Percentiles rank a stretch among this genome's conserved stretches.
Conservation (phyloP, 2,888 invertebrate genomes). For the Drosophila robusta region DNA sequence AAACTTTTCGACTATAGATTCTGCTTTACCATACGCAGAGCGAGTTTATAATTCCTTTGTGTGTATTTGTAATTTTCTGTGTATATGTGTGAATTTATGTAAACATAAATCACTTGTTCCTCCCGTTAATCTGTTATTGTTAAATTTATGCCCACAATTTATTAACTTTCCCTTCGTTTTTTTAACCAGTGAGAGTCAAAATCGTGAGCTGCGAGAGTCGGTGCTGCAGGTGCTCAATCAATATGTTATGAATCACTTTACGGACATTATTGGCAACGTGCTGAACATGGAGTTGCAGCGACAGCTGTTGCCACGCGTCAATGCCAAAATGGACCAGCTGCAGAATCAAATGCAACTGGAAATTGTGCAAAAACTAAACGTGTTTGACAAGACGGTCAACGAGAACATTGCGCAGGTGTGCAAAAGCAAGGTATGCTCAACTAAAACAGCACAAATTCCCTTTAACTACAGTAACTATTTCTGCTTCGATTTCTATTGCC, state of each 20-base stretch:
- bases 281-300: slow-evolving; percentile 87
- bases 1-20: too few relatives aligned
- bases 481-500: slow-evolving; percentile 47
- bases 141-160: too few relatives aligned
- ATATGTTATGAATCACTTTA: slow-evolving; percentile 85
- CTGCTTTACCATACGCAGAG: too few relatives aligned
- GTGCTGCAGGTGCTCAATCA: slow-evolving; percentile 87
- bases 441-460: neutral
- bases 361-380: slow-evolving; percentile 89
- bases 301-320: slow-evolving; percentile 87
- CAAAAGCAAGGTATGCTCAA: slow-evolving; percentile 89
- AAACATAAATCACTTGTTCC: too few relatives aligned
- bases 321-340: slow-evolving; percentile 86
- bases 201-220: slow-evolving; percentile 86
- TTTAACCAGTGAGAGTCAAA: slow-evolving; percentile 84
- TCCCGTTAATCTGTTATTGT: too few relatives aligned
- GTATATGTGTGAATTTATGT: too few relatives aligned
- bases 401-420: slow-evolving; percentile 93
- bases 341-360: slow-evolving; percentile 89
- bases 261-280: slow-evolving; percentile 86
- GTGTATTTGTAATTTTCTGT: neutral
- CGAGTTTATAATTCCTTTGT: too few relatives aligned
- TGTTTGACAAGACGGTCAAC: slow-evolving; percentile 90
- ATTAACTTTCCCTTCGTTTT: too few relatives aligned
- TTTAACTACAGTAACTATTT: neutral